Percentiles rank a stretch among this genome's conserved stretches.
phyloP scores from a whole-genome alignment of 1,140 invertebrate species.

The Anoplolepis gracilipes region DNA sequence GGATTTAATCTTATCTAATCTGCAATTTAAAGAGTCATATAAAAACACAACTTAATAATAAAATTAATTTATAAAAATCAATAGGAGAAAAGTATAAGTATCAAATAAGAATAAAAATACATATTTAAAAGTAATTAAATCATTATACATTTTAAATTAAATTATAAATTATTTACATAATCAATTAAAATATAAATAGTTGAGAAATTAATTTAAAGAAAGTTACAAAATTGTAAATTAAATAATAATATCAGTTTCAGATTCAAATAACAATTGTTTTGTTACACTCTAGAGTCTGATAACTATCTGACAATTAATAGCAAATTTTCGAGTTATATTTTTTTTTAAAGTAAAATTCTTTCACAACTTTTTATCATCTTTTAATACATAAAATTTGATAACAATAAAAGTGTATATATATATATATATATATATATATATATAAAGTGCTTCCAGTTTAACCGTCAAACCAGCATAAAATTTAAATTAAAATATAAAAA shows the following conservation, averaged over 20 bases:
- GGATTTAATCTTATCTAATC: background rate
- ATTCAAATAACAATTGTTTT: background rate
- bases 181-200: background rate
- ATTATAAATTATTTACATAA: background rate
- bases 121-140: background rate
- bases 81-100: background rate
- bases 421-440: too few relatives aligned
- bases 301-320: background rate
- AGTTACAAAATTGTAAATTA: background rate
- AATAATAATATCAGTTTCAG: background rate
- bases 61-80: background rate
- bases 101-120: background rate
- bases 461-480: too few relatives aligned
- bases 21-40: background rate
- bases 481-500: too few relatives aligned
- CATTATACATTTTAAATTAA: background rate
- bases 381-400: background rate
- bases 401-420: too few relatives aligned
- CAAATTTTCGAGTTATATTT: background rate
- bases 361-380: background rate
- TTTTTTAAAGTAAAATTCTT: background rate
- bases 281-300: background rate
- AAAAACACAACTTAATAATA: background rate
- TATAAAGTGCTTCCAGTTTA: too few relatives aligned
- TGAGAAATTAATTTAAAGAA: background rate